These are phyloP conservation scores for Drosophila ohnishii DNA, from an alignment of 1,140 invertebrate species.

Conservation along the genomic window DNA sequence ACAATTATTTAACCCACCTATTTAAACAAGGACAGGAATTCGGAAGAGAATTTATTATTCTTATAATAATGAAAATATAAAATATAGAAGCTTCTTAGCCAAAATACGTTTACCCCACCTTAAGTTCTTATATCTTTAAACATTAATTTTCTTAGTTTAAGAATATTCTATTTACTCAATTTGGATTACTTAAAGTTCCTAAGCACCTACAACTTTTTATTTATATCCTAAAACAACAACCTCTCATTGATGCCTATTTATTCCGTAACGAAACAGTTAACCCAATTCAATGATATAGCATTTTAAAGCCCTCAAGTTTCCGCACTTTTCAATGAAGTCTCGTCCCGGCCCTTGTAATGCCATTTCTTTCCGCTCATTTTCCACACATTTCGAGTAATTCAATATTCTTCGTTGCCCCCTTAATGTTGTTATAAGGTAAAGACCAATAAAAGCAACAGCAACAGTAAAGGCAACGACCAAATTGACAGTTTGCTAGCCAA, in stretches of 20 bases:
- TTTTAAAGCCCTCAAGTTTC: conserved; percentile 32
- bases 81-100: neutral
- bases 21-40: neutral
- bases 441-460: conserved; percentile 51
- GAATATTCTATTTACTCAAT: neutral
- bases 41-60: neutral
- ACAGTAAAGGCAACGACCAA: conserved; percentile 59
- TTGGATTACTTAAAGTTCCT: no score
- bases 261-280: neutral
- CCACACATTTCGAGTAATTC: conserved; percentile 51
- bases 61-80: neutral
- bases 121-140: neutral
- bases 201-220: neutral
- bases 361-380: conserved; percentile 45
- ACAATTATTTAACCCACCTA: neutral
- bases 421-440: conserved; percentile 53
- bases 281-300: conserved; percentile 29
- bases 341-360: conserved; percentile 13
- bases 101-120: neutral
- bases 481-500: conserved; percentile 73
- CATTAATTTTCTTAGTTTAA: neutral
- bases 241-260: neutral
- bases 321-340: conserved; percentile 17
- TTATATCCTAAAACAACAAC: neutral
- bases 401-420: conserved; percentile 37